Evolutionary conservation across 2,888 invertebrate species (phyloP), one percentile per base, ranked within the genome.

Genomic region (Sturmia bella): DNA sequence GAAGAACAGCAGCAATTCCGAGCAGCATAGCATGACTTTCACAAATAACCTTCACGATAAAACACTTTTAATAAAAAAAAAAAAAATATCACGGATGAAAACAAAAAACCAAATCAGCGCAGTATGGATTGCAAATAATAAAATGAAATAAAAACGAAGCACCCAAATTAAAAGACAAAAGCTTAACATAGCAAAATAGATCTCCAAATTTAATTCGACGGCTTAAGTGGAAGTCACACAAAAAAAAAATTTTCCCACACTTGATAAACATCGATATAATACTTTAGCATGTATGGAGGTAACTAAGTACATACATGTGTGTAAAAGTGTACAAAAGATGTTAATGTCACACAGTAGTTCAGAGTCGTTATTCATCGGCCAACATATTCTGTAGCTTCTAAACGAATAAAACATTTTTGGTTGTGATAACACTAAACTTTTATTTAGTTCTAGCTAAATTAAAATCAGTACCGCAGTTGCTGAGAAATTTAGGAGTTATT

Each of bases 41-140:
- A 81, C 81, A 81, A 81, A 81, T 77, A 81, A 81, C 81, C 77
- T 77, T 81, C 81, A 81, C 69, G 72, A 73, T 73, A 64, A 72
- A 56, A 77, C 72, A 77, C 77, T 56, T 81, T 68, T 54, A 79
- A 74, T 63, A 56, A 12, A 61, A 66, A 37, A 12, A 41, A 41
- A 50, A 54, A 52, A 41, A 52, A 52, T n/a, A 43, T n/a, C 13
- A 45, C 75, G 59, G 66, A 70, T 72, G 57, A 75, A 79, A 12
- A 39, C 27, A 54, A 57, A 59, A 24, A 48, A 45, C 37, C 43
- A 45, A 72, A 72, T 72, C 72, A 76, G 72, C 73, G 63, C 68
- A 72, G 50, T 81, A 81, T 77, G 61, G 73, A 64, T 56, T 56
- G 41, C 52, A 63, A 77, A 39, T 43, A 43, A 27, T 52, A 19